Evolutionary conservation across 2,797 vertebrate genomes (phyloP).

Genomic region (Zonotrichia albicollis): DNA sequence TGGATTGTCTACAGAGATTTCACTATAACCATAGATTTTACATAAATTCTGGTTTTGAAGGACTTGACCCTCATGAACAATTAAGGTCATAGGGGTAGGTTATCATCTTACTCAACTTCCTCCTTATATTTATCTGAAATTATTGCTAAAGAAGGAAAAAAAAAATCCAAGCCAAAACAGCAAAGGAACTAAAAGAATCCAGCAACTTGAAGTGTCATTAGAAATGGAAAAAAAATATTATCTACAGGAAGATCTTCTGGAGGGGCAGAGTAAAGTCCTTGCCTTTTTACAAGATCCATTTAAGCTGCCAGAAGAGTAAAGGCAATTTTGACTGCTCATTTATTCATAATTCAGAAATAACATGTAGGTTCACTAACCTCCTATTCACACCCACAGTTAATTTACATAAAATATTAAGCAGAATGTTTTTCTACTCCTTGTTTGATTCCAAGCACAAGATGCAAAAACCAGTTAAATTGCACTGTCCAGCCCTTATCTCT

Average conservation of each 20-base stretch:
- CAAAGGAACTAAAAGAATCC: background rate
- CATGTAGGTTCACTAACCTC: background rate
- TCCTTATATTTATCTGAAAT: background rate
- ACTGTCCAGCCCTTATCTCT: constrained; percentile 99
- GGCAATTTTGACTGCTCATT: constrained; percentile 24
- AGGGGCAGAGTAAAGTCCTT: background rate
- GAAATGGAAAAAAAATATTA: background rate
- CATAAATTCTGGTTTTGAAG: background rate
- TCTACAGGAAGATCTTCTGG: background rate
- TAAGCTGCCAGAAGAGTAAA: constrained; percentile 42
- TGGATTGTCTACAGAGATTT: background rate
- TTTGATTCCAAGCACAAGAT: constrained; percentile 96
- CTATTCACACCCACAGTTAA: background rate
- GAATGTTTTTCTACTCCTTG: constrained; percentile 97
- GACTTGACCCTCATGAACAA: background rate
- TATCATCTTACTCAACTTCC: background rate
- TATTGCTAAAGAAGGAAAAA: background rate
- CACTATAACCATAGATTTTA: background rate
- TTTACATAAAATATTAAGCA: constrained; percentile 73
- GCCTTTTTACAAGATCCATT: constrained; percentile 5
- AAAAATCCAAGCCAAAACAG: background rate
- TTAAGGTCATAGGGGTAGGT: background rate
- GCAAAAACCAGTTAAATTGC: constrained; percentile 98
- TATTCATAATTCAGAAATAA: constrained; percentile 44
- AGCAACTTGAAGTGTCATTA: background rate